Evolutionary conservation across 2,888 invertebrate genomes (phyloP).

Genomic region (Cabera pusaria): DNA sequence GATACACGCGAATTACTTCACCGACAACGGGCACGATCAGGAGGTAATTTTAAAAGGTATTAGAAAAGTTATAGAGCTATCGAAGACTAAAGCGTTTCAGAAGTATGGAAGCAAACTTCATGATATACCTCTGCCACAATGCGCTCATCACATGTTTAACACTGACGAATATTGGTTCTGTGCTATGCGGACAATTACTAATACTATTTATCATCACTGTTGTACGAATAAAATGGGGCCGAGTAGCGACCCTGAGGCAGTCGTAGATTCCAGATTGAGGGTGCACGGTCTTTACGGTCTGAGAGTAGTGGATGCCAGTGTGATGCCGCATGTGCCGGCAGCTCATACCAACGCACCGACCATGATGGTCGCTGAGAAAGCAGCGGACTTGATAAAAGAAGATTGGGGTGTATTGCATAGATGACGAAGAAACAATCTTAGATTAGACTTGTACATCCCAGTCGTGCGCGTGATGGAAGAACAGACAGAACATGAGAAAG

Average conservation of each 20-base stretch:
- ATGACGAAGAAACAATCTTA: conserved; percentile 1
- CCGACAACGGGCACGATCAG: conserved; percentile 80
- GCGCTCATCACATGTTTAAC: conserved; percentile 73
- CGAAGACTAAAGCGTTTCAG: conserved; percentile 77
- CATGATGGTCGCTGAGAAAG: conserved; percentile 84
- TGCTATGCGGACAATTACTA: conserved; percentile 76
- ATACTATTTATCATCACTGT: conserved; percentile 81
- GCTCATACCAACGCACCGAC: conserved; percentile 83
- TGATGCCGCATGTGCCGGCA: conserved; percentile 82
- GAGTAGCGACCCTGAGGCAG: conserved; percentile 67
- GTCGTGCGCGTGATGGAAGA: conserved; percentile 2
- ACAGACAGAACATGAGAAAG: too few species aligned
- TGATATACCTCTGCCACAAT: conserved; percentile 79
- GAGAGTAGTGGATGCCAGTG: conserved; percentile 82
- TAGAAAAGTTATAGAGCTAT: conserved; percentile 63
- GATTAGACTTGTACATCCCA: conserved; percentile 2
- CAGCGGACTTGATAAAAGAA: conserved; percentile 78
- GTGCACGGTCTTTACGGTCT: conserved; percentile 76
- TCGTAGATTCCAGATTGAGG: conserved; percentile 76
- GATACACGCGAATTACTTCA: conserved; percentile 86
- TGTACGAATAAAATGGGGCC: conserved; percentile 83
- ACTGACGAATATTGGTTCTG: conserved; percentile 89
- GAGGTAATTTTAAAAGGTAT: conserved; percentile 74
- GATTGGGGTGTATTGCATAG: conserved; percentile 49
- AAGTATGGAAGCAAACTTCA: conserved; percentile 79